Evolutionary conservation across 2,113 vertebrate species (phyloP).

Genomic region (Cygnus buccinator): DNA sequence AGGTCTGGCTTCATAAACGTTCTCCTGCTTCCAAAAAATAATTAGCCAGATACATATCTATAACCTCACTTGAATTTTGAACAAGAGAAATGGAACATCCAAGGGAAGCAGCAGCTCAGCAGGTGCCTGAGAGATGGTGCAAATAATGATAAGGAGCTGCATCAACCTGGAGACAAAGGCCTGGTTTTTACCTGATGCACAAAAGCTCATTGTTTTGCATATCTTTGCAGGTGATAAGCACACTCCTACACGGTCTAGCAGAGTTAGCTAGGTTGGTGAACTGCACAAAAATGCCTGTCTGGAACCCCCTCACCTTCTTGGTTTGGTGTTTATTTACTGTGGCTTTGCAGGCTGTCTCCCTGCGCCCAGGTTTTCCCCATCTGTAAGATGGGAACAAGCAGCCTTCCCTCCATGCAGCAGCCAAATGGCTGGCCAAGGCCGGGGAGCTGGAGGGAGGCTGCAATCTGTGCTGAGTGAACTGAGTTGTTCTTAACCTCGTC

Average conservation of each 20-base stretch:
- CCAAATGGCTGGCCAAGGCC: not conserved
- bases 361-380: not conserved
- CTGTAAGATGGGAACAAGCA: not conserved
- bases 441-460: not conserved
- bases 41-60: not conserved
- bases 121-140: not conserved
- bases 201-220: not conserved
- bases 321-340: not conserved
- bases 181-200: not conserved
- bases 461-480: no score
- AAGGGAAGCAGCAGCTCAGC: not conserved
- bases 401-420: not conserved
- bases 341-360: not conserved
- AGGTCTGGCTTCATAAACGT: not conserved
- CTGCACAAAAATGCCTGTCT: not conserved
- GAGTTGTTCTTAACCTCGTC: not conserved
- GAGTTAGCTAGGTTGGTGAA: not conserved
- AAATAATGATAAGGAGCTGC: not conserved
- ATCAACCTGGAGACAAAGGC: not conserved
- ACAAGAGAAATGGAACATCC: not conserved
- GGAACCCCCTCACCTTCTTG: not conserved
- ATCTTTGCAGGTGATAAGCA: not conserved
- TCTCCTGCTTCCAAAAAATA: not conserved
- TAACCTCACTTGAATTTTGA: not conserved
- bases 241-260: accelerated